A percentile compares a stretch with the other conserved stretches of the same genome.
Conservation (phyloP, 1,140 invertebrate genomes). For the Nixonia krombeini region DNA sequence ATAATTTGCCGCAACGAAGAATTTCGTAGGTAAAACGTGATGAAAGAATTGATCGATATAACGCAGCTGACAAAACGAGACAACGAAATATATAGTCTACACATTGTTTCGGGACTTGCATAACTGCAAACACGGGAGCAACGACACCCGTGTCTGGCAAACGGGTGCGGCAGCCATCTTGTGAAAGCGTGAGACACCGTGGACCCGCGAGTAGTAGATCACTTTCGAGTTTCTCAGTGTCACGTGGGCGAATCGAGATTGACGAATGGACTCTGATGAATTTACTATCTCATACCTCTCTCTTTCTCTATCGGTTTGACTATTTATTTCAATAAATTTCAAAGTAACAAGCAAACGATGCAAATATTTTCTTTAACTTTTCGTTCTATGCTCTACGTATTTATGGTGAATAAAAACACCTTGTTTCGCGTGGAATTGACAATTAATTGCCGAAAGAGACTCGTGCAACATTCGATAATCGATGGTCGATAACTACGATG, state of each 20-base stretch:
- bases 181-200: constrained; percentile 49
- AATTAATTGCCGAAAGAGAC: too few species aligned
- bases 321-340: background rate
- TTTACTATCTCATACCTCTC: background rate
- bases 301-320: too few species aligned
- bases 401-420: too few species aligned
- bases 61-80: constrained; percentile 12
- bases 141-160: constrained; percentile 8
- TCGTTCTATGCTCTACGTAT: too few species aligned
- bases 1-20: background rate
- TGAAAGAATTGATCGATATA: constrained; percentile 2
- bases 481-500: background rate
- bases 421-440: too few species aligned
- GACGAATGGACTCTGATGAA: constrained; percentile 18
- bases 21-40: background rate
- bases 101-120: constrained; percentile 29
- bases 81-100: constrained; percentile 18
- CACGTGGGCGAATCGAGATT: constrained; percentile 35
- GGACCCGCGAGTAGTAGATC: constrained; percentile 33
- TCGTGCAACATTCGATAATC: too few species aligned
- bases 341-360: background rate
- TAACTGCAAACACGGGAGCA: constrained; percentile 30
- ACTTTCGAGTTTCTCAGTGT: constrained; percentile 42
- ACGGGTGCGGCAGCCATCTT: constrained; percentile 26
- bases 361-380: too few species aligned